A percentile compares a stretch with the other conserved stretches of the same genome.
These are phyloP conservation scores for Ceratotherium simum DNA, from an alignment of 2,113 vertebrate species.

Conservation along the genomic window DNA sequence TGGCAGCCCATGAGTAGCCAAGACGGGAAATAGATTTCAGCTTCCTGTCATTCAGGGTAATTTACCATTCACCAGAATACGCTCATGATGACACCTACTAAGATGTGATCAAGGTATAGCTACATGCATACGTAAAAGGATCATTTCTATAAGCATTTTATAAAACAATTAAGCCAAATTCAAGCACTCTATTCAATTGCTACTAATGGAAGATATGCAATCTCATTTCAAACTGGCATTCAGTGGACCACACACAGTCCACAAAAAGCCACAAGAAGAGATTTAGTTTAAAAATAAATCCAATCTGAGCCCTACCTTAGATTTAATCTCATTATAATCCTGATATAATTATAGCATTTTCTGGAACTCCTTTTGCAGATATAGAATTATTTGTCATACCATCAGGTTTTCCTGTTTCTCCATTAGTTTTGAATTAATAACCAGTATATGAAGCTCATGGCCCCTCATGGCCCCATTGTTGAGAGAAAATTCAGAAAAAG, in stretches of 20 bases:
- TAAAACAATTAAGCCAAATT: conserved; percentile 49
- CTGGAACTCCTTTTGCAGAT: conserved; percentile 27
- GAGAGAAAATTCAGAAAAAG: not conserved
- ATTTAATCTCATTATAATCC: conserved; percentile 44
- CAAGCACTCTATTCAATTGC: not conserved
- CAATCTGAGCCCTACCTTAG: not conserved
- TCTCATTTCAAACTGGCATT: conserved; percentile 47
- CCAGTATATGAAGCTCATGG: not conserved
- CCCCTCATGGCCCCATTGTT: not conserved
- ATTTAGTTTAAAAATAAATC: conserved; percentile 61
- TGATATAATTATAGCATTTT: conserved; percentile 49
- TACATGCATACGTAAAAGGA: not conserved
- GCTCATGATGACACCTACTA: not conserved
- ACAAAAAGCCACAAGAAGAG: not conserved
- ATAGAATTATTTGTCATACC: conserved; percentile 34
- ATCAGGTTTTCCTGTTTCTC: conserved; percentile 32
- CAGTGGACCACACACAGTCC: not conserved
- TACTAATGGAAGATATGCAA: not conserved
- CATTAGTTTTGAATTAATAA: conserved; percentile 50
- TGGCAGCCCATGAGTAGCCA: conserved; percentile 27
- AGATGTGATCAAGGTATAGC: conserved; percentile 48
- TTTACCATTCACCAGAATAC: conserved; percentile 56
- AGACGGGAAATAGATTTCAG: conserved; percentile 41
- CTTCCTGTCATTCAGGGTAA: conserved; percentile 40
- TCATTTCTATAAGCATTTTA: conserved; percentile 54